Evolutionary conservation across 2,113 vertebrate species (phyloP), one percentile per base, ranked within the genome.

Genomic region (Lampris megalopsis): DNA sequence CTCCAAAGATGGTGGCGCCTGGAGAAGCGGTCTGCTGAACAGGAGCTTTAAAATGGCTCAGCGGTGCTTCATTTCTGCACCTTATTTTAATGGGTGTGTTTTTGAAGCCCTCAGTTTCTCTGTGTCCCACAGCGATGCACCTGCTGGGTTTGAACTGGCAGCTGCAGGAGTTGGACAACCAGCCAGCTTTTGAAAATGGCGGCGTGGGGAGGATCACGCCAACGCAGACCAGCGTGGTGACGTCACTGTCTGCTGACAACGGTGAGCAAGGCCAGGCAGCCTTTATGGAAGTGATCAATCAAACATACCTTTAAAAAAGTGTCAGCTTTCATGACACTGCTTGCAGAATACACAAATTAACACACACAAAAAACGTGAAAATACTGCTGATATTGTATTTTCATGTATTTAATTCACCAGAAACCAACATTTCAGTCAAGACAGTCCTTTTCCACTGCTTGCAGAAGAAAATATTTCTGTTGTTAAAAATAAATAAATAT

Each of bases 121-220:
- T 86, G 81, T 94, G 82, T 86, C 87, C 92, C 91, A 79, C 93
- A 98, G 97, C 96, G 84, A 98, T 98, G 97, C 97, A 98, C 93
- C 95, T 98, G 24, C 97, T 98, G 91, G 97, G 97, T 93, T 97
- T 98, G 92, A 98, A 98, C 83, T 98, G 97, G 97, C 97, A 98
- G 91, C 94, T 98, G 68, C 97, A 97, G 87, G 97, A 98, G 93
- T 95, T 96, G 81, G 96, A 97, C 92, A 97, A 96, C 86, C 96
- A 97, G 80, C 90, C 86, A 88, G 95, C 96, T 6, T 98, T 98
- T 92, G 97, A 98, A 89, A 98, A 98, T 37, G 97, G 97, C 84
- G 92, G 81, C 81, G 95, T 95, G 93, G 96, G 95, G 88, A 97
- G 96, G 93, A 89, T 95, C 6, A 95, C 95, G 70, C 90, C 96